Base-by-base conservation (phyloP, 2,797 vertebrate genomes). In the Gymnodraco acuticeps region DNA sequence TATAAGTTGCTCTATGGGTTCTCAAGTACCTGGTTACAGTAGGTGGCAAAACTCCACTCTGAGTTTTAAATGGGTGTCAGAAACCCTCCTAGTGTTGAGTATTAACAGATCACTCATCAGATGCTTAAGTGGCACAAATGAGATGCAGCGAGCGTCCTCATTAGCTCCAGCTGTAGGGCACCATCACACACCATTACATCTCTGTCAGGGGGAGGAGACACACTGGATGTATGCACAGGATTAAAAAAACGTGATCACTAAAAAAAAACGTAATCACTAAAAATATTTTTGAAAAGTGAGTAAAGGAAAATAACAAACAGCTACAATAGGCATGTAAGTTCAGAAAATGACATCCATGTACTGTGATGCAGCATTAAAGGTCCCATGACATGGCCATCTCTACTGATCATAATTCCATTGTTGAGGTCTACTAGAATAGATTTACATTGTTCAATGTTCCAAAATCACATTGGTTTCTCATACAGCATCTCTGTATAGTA, bases 41-140 rank as follows among this genome's bases (percentile, higher is more conserved):
- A 55, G 23, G 53, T 58, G 16, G 15, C 46, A 59, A 33, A 62
- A 20, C 14, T 11, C 8, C 27, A 46, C 27, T 42, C 17, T 64
- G 42, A 54, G 2, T 63, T 14, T 33, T 52, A 14, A 43, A 55
- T 3, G 3, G 1, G 13, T 67, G 33, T 38, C 33, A 31, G 43
- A 20, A 65, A 42, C 0, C 38, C 4, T 23, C 17, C 23, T n/a
- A 23, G 50, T n/a, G 56, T 58, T 47, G 14, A n/a, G 55, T 64
- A 31, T 60, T 5, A 76, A 46, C 2, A 59, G 31, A 64, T 71
- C 42, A 51, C 43, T 11, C 17, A 41, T 42, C 17, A 54, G 63
- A 72, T 73, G 50, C 56, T 53, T 27, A n/a, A 41, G 47, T 70
- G 38, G 27, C 63, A 70, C 17, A 27, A 58, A 72, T 68, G 7